These are phyloP conservation scores for Diploptera punctata DNA, from an alignment of 2,888 invertebrate genomes.

Conservation along the genomic window DNA sequence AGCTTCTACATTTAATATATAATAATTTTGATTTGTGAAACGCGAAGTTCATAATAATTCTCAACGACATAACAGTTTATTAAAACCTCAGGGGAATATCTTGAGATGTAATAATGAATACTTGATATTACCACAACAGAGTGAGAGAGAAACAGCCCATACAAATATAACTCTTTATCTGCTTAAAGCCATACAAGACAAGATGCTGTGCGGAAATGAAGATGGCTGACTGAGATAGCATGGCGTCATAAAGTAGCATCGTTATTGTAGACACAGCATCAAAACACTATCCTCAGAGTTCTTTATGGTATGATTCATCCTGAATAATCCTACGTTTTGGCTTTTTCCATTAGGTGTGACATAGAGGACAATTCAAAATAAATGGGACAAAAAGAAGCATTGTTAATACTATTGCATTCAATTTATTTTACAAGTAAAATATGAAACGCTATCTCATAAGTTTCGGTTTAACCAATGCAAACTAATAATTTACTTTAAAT, in stretches of 20 bases:
- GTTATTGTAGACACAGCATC: neutral
- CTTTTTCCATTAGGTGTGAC: too few species aligned
- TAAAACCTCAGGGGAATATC: neutral
- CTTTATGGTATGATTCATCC: too few species aligned
- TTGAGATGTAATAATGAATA: neutral
- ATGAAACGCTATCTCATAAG: too few species aligned
- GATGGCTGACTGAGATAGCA: neutral
- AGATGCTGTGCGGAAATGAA: neutral
- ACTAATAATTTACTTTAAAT: too few species aligned
- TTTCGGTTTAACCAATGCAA: too few species aligned
- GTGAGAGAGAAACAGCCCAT: neutral
- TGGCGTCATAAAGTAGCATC: slow-evolving; percentile 2
- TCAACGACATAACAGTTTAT: neutral
- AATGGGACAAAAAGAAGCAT: too few species aligned
- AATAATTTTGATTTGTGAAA: too few species aligned
- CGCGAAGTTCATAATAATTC: neutral
- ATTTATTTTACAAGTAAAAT: too few species aligned
- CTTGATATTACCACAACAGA: neutral
- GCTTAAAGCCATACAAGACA: neutral
- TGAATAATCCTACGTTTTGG: too few species aligned
- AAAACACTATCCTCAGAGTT: neutral
- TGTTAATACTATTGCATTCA: too few species aligned
- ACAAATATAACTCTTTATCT: neutral
- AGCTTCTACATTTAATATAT: too few species aligned
- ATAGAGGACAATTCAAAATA: too few species aligned